Base-by-base conservation (phyloP, 2,888 invertebrate genomes). In the Pristionchus entomophagus region DNA sequence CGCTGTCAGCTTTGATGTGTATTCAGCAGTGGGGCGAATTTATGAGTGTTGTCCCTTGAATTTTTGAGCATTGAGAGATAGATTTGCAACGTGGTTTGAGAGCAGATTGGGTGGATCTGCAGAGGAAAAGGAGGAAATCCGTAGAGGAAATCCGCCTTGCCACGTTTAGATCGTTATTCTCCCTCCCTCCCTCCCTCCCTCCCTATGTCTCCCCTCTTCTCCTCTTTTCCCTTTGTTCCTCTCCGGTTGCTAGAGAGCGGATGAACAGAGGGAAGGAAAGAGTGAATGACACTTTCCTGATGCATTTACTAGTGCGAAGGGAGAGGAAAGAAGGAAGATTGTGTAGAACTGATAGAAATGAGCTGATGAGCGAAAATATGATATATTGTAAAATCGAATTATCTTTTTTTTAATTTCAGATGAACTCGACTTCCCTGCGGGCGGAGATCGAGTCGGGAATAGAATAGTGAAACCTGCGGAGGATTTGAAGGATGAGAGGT, bases 341-440 rank as follows among this genome's bases (percentile, higher is more conserved):
- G 35, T 59, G 59, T 12, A 26, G n/a, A 4, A 26, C 4, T n/a
- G 4, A 59, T 59, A n/a, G 29, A 59, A 6, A 26, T 26, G 10
- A n/a, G 26, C 59, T 59, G 56, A 8, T 22, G 10, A 59, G 26
- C n/a, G 6, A 8, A 59, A 59, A n/a, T n/a, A 26, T 12, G 59
- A 26, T 0, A 59, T n/a, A 26, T 59, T 1, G 12, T 2, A 26
- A 59, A 26, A 59, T 26, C 4, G 26, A 59, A 19, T 12, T 51
- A 22, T 29, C 32, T 32, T 19, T 32, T 35, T 22, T 49, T 41
- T 35, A n/a, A 29, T 17, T 84, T 29, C 83, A 84, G 83, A 84
- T 19, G 83, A 84, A n/a, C 12, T 84, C 29, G 83, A 65, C n/a
- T 65, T 84, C 41, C 82, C 82, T 1, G 83, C 83, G 41, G 65